A percentile compares a stretch with the other conserved stretches of the same genome.
phyloP scores from a whole-genome alignment of 1,140 invertebrate genomes.

The Drosophila arizonae region DNA sequence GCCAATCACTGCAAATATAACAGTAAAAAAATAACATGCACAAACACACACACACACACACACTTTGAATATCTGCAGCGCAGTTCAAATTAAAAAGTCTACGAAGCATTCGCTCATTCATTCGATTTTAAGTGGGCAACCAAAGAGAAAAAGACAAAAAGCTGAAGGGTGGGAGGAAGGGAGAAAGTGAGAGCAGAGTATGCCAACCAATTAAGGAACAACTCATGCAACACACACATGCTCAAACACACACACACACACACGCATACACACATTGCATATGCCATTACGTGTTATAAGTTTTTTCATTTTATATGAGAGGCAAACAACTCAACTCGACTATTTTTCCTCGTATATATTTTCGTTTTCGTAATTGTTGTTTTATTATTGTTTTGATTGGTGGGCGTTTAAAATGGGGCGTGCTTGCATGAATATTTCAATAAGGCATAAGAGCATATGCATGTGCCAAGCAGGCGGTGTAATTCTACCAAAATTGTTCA shows the following conservation, averaged over 20 bases:
- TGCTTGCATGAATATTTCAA: neutral
- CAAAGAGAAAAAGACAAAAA: slow-evolving; percentile 5
- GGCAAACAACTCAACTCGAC: slow-evolving; percentile 8
- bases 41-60: slow-evolving; percentile 24
- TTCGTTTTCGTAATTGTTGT: slow-evolving; percentile 5
- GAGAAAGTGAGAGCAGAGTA: neutral
- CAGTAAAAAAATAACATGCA: slow-evolving; percentile 49
- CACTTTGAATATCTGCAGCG: slow-evolving; percentile 58
- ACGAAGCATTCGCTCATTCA: slow-evolving; percentile 57
- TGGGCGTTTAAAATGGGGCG: neutral
- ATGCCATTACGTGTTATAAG: slow-evolving; percentile 25
- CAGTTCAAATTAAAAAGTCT: slow-evolving; percentile 64
- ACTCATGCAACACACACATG: slow-evolving; percentile 13
- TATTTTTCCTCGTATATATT: neutral
- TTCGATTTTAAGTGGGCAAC: slow-evolving; percentile 60
- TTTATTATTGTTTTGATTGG: slow-evolving; percentile 23
- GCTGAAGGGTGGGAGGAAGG: neutral
- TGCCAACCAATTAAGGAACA: slow-evolving; percentile 34
- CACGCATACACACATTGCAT: slow-evolving; percentile 40
- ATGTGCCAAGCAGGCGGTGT: neutral
- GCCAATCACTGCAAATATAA: slow-evolving; percentile 66
- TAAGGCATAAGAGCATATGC: neutral
- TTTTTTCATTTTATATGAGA: slow-evolving; percentile 15
- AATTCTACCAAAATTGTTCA: neutral
- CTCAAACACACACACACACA: neutral